Percentiles rank a stretch among this genome's conserved stretches.
phyloP scores from a whole-genome alignment of 1,140 invertebrate genomes.

The Adelges cooleyi region DNA sequence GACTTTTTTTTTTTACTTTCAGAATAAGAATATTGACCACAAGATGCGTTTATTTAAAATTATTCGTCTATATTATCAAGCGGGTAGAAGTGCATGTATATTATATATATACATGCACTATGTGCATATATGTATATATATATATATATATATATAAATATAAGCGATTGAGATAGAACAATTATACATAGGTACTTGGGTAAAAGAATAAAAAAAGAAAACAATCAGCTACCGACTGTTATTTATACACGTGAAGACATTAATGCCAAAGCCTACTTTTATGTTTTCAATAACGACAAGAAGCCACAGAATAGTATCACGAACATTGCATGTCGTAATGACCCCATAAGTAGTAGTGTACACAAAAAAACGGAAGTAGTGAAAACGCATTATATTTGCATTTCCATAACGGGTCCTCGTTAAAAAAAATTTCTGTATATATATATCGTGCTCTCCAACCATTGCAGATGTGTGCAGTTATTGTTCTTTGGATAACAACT shows the following conservation, averaged over 20 bases:
- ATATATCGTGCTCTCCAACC: background rate
- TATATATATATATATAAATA: background rate
- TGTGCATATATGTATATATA: no score
- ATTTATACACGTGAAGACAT: slow-evolving; percentile 23
- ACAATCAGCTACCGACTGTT: background rate
- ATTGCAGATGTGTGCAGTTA: slow-evolving; percentile 12
- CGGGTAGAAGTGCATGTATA: no score
- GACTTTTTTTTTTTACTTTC: no score
- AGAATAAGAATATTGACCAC: no score
- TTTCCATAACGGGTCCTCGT: slow-evolving; percentile 26
- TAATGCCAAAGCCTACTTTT: slow-evolving; percentile 19
- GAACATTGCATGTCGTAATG: slow-evolving; percentile 27
- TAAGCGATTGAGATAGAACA: background rate
- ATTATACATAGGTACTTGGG: background rate
- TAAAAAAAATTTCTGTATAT: background rate
- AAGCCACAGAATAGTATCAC: slow-evolving; percentile 28
- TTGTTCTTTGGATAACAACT: slow-evolving; percentile 20
- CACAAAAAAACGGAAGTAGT: slow-evolving; percentile 27
- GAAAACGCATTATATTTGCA: slow-evolving; percentile 29
- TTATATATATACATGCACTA: no score
- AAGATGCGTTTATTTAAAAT: no score
- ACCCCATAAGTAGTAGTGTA: slow-evolving; percentile 10
- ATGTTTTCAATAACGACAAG: slow-evolving; percentile 23
- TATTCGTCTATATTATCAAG: no score
- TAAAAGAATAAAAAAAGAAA: slow-evolving; percentile 2